Evolutionary conservation across 1,140 invertebrate species (phyloP), one percentile per base, ranked within the genome.

Genomic region (Armadillidium nasatum): DNA sequence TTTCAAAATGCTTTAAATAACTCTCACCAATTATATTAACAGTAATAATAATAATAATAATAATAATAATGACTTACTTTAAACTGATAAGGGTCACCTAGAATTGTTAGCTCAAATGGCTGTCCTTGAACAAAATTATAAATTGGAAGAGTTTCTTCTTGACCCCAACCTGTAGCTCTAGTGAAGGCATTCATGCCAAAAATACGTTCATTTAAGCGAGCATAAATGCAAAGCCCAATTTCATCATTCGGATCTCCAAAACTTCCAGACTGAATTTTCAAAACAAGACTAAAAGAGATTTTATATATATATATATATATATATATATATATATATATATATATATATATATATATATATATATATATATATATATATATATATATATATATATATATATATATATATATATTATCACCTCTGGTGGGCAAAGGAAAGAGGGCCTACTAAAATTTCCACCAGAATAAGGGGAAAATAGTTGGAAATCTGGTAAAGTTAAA

Each of bases 151-250:
- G 76, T 69, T 69, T 75, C 76, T 54, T 80, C 79, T 13, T 72
- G 67, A 3, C 79, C 79, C 79, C 79, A 80, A 15, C 79, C 79
- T 44, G 71, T 46, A 6, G 79, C 76, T 19, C 79, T 33, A 7
- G 79, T 80, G 54, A 75, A 80, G 68, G 76, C 72, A 74, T 80
- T 80, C 44, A 75, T 75, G 6, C 79, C 79, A 19, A 80, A 71
- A 19, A 78, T 22, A 15, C 76, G 76, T 44, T 80, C 79, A 7
- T 66, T 71, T 67, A 80, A 50, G 9, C 79, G 76, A 0, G 76
- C 79, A 69, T 80, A 80, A 0, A 80, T 75, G 45, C 79, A 80
- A 44, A 80, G 73, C 45, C 79, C 79, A 46, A 80, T 76, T 60
- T 80, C 79, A 73, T 80, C 79, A 1, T 76, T 60, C 22, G 79